Evolutionary conservation across 2,113 vertebrate genomes (phyloP), one percentile per base, ranked within the genome.

Genomic region (Chloroceryle aenea): DNA sequence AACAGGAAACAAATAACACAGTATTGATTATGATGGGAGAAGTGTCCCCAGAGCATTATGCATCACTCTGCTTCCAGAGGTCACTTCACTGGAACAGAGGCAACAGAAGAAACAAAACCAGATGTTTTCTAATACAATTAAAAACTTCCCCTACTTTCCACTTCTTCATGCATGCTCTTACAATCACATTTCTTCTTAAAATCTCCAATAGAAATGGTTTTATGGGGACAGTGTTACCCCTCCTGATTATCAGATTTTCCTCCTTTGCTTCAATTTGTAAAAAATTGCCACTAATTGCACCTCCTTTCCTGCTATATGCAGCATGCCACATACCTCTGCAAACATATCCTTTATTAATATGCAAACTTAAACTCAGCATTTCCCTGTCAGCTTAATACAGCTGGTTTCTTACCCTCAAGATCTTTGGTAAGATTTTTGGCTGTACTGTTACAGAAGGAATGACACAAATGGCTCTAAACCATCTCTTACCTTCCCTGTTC

Each of bases 401-500:
- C 21, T 50, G 22, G 12, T 29, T 73, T 56, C 16, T 59, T 38
- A 18, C 34, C 19, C 36, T 84, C 21, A 25, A 27, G 40, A 19
- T 12, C 20, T 56, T 72, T 1, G 5, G 23, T 25, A 10, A 1
- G 0, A 77, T 80, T 80, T 76, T 58, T 7, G 21, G 0, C 43
- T 53, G 14, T 42, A 42, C 59, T 42, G 17, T 30, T 53, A 34
- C 30, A 16, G 10, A 36, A n/a, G 66, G 25, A 3, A 5, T 5
- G 13, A 82, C 32, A 19, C n/a, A 36, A 43, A 38, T 8, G 32
- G 5, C 17, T 47, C 26, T 30, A 66, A 76, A 38, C 7, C 20
- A 17, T 10, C 14, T 14, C 30, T 59, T 0, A 0, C 1, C 1
- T 61, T 72, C 38, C 13, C 12, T 14, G 43, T 32, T 72, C 22